phyloP scores from a whole-genome alignment of 2,888 invertebrate species.

The Hemaris fuciformis region DNA sequence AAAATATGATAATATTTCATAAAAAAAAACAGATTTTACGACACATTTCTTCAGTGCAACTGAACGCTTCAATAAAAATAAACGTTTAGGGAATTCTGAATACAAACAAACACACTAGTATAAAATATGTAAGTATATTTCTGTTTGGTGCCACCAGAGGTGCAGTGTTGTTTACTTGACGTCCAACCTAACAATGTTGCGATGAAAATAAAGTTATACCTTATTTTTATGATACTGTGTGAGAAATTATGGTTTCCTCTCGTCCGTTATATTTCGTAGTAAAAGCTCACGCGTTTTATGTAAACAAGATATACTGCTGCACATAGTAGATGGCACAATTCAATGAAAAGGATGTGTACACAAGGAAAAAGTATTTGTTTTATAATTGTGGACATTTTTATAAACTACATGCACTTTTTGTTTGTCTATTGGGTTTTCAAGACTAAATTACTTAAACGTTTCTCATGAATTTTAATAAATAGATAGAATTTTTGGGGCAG shows the following conservation, averaged over 20 bases:
- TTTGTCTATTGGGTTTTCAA: neutral
- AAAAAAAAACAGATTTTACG: neutral
- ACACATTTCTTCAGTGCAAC: neutral
- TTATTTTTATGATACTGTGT: conserved; percentile 39
- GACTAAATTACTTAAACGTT: too few species aligned
- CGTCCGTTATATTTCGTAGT: conserved; percentile 17
- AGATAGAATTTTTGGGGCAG: too few species aligned
- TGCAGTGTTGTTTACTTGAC: conserved; percentile 52
- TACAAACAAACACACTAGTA: conserved; percentile 1
- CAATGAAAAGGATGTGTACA: too few species aligned
- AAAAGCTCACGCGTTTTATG: neutral
- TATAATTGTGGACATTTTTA: too few species aligned
- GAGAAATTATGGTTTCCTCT: conserved; percentile 26
- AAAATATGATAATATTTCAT: neutral
- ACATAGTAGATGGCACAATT: too few species aligned
- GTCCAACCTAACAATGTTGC: conserved; percentile 44
- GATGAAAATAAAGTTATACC: conserved; percentile 48
- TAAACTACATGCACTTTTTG: neutral
- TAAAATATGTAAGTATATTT: neutral
- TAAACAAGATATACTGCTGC: too few species aligned
- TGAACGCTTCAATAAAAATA: neutral
- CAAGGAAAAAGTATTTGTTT: too few species aligned
- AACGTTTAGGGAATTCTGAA: neutral
- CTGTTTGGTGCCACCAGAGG: neutral
- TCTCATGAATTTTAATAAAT: too few species aligned